Percentiles rank a stretch among this genome's conserved stretches.
phyloP scores from a whole-genome alignment of 2,888 invertebrate species.

The Pteria penguin region DNA sequence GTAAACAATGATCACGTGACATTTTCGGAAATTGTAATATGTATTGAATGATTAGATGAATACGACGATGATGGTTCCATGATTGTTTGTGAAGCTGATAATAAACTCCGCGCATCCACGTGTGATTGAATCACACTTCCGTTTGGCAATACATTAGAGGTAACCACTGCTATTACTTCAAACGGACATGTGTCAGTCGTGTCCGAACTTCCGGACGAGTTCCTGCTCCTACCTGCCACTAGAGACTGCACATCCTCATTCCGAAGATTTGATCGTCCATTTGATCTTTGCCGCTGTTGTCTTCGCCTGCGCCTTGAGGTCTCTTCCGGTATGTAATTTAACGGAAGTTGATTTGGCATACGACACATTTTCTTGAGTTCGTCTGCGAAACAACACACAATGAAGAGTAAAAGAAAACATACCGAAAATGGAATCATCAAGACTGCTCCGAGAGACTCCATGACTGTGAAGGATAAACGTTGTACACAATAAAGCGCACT shows the following conservation, averaged over 20 bases:
- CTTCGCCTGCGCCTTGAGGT: constrained; percentile 4
- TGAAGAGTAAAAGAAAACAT: constrained; percentile 55
- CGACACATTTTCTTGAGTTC: constrained; percentile 58
- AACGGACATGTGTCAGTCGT: constrained; percentile 32
- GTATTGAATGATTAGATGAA: no score
- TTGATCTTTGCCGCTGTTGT: constrained; percentile 12
- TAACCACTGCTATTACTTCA: constrained; percentile 28
- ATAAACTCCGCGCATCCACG: constrained; percentile 39
- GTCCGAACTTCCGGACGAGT: constrained; percentile 47
- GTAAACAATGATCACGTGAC: no score
- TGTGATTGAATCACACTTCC: constrained; percentile 32
- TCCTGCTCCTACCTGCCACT: constrained; percentile 39
- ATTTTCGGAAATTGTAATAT: no score
- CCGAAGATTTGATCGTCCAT: constrained; percentile 18
- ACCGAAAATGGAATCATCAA: constrained; percentile 60
- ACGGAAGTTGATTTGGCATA: constrained; percentile 55
- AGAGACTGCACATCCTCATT: constrained; percentile 25
- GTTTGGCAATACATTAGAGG: constrained; percentile 34
- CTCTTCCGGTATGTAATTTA: constrained; percentile 37
- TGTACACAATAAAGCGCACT: no score
- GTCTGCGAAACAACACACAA: constrained; percentile 62
- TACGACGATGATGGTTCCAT: not conserved
- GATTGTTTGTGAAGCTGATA: constrained; percentile 32
- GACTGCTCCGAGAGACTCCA: constrained; percentile 57
- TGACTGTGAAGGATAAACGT: no score